Percentiles rank a stretch among this genome's conserved stretches.
Conservation (phyloP, 2,113 vertebrate genomes). For the Hippocampus abdominalis region DNA sequence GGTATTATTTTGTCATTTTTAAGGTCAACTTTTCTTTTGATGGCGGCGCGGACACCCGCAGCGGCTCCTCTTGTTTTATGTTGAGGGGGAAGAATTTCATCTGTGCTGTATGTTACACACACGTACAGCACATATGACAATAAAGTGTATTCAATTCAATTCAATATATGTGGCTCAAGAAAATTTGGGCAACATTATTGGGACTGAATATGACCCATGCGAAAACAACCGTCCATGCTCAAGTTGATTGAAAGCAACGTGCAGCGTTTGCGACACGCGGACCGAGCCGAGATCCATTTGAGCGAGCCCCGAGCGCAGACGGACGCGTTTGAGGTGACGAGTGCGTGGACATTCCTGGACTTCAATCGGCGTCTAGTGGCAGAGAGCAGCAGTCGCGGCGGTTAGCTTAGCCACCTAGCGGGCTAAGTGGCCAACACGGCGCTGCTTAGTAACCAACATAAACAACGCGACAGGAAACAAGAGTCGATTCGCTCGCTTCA, state of each 20-base stretch:
- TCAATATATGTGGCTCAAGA: too few species aligned
- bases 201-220: too few species aligned
- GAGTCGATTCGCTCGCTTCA: neutral
- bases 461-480: neutral
- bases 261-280: neutral
- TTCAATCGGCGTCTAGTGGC: neutral
- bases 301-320: neutral
- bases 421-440: slow-evolving; percentile 30
- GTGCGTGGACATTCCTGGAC: neutral
- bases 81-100: too few species aligned
- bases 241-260: neutral
- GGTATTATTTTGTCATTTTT: too few species aligned
- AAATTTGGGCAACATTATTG: too few species aligned
- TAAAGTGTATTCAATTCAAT: too few species aligned
- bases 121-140: too few species aligned
- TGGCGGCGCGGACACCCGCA: too few species aligned
- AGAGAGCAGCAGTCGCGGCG: neutral
- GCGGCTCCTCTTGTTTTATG: too few species aligned
- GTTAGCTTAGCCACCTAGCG: slow-evolving; percentile 18
- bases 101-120: too few species aligned
- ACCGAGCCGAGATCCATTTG: neutral
- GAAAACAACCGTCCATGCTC: too few species aligned
- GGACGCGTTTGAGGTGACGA: neutral
- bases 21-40: too few species aligned
- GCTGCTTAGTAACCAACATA: slow-evolving; percentile 14